A percentile compares a stretch with the other conserved stretches of the same genome.
These are phyloP conservation scores for Ardeotis arabs DNA, from an alignment of 2,113 vertebrate genomes.

Conservation along the genomic window DNA sequence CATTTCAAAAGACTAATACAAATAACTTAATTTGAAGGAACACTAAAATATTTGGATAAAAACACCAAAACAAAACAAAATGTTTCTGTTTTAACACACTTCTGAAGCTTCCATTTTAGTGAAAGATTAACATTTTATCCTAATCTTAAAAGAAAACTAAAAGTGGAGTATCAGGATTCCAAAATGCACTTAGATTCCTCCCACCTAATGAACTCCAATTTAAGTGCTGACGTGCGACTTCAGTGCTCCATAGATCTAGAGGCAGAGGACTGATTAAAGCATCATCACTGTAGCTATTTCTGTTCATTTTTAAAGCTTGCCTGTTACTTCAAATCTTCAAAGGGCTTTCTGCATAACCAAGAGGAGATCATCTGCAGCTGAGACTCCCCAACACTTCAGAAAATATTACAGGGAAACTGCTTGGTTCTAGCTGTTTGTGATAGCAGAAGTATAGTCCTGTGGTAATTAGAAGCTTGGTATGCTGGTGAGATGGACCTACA, in stretches of 20 bases:
- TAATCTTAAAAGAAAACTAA: background rate
- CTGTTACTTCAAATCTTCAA: background rate
- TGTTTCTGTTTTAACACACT: background rate
- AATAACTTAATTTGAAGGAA: background rate
- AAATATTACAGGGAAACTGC: background rate
- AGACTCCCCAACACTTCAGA: background rate
- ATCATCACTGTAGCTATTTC: background rate
- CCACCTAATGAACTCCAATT: background rate
- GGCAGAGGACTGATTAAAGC: background rate
- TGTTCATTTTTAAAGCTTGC: background rate
- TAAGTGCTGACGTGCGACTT: background rate
- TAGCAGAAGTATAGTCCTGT: background rate
- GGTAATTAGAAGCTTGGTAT: background rate
- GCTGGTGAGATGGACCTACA: rapidly evolving
- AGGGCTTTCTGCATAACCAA: background rate
- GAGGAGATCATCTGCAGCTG: background rate
- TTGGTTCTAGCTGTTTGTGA: background rate
- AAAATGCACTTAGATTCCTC: background rate
- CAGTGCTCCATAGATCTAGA: background rate
- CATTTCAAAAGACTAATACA: background rate
- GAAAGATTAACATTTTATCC: background rate
- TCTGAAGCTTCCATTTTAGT: background rate
- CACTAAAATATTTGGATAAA: background rate
- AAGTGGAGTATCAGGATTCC: rapidly evolving
- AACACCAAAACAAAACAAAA: background rate